These are phyloP conservation scores for Rhynchopsitta pachyrhyncha DNA, from an alignment of 2,113 vertebrate species.

Conservation along the genomic window DNA sequence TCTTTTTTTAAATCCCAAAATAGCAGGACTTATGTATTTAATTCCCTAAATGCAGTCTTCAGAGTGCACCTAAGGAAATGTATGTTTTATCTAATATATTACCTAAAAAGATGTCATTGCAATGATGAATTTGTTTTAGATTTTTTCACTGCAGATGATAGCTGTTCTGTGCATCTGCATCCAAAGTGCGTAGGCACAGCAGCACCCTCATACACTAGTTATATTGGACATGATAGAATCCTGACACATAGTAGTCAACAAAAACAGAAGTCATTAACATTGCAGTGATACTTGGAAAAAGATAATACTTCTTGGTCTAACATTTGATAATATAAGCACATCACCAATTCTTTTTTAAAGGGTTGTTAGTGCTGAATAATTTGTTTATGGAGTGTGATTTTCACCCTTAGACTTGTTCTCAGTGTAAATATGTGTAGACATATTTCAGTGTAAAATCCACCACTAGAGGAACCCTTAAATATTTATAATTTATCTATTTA, in stretches of 20 bases:
- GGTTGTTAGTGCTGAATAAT: background rate
- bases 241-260: conserved; percentile 20
- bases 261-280: conserved; percentile 29
- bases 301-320: conserved; percentile 4
- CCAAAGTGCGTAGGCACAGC: background rate
- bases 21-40: background rate
- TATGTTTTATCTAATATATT: conserved; percentile 3
- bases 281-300: conserved; percentile 26
- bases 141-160: background rate
- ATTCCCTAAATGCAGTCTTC: conserved; percentile 6
- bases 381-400: background rate
- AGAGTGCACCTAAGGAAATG: background rate
- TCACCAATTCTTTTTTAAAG: background rate
- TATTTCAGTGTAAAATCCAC: background rate
- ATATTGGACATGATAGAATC: conserved; percentile 17
- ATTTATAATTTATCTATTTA: background rate
- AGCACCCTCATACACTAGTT: conserved; percentile 24
- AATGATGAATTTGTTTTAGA: background rate
- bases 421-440: too few relatives aligned
- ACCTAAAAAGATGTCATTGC: background rate
- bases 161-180: background rate
- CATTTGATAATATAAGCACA: background rate
- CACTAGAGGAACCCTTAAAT: background rate
- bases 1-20: background rate
- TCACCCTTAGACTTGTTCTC: background rate